Evolutionary conservation across 2,888 invertebrate genomes (phyloP).

Genomic region (Diachrysia chrysitis): DNA sequence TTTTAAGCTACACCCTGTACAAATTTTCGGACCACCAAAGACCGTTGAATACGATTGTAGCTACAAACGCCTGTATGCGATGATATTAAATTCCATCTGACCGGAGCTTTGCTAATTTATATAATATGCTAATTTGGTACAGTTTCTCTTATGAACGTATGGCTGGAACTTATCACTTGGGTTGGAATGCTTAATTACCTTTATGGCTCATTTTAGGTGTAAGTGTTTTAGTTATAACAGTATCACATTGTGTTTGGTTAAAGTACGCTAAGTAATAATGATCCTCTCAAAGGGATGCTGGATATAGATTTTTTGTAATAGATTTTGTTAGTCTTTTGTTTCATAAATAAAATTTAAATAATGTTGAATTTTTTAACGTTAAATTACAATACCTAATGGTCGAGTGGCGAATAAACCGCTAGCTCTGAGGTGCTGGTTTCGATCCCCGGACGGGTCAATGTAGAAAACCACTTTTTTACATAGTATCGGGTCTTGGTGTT

Average conservation of each 20-base stretch:
- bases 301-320: too few relatives aligned
- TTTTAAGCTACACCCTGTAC: constrained; percentile 68
- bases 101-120: constrained; percentile 72
- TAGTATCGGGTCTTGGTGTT: too few relatives aligned
- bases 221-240: background rate
- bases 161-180: constrained; percentile 21
- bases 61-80: constrained; percentile 78
- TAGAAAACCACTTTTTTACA: too few relatives aligned
- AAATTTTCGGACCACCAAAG: constrained; percentile 69
- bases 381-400: too few relatives aligned
- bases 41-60: constrained; percentile 78
- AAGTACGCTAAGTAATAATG: background rate
- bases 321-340: too few relatives aligned
- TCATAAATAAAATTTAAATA: too few relatives aligned
- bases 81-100: constrained; percentile 83
- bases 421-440: too few relatives aligned
- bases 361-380: too few relatives aligned
- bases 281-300: too few relatives aligned
- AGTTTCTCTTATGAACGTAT: constrained; percentile 45
- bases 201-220: constrained; percentile 16
- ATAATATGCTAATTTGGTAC: constrained; percentile 76
- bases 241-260: background rate
- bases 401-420: too few relatives aligned
- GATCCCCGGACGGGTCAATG: too few relatives aligned
- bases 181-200: constrained; percentile 32